A percentile compares a stretch with the other conserved stretches of the same genome.
These are phyloP conservation scores for Anthopleura xanthogrammica DNA, from an alignment of 92 coral and sea anemone genomes.

Conservation along the genomic window DNA sequence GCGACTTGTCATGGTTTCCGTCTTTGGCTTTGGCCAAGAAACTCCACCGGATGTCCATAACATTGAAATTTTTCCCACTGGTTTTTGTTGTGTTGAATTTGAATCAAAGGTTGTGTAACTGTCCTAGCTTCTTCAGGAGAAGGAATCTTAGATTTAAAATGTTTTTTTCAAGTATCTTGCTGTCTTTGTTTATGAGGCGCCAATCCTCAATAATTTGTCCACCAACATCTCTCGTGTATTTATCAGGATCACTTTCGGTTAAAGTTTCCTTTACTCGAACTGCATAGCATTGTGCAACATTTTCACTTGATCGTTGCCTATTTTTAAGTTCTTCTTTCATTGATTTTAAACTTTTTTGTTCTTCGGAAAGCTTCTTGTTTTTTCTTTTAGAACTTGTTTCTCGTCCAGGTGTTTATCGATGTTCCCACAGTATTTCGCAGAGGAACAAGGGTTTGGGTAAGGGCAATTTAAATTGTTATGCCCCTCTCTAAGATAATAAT, in stretches of 20 bases:
- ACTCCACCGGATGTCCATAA: background rate
- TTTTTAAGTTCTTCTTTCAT: constrained; percentile 23
- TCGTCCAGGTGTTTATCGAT: constrained; percentile 44
- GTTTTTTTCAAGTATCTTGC: constrained; percentile 25
- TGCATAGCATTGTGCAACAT: constrained; percentile 17
- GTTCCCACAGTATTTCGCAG: constrained; percentile 41
- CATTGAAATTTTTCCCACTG: background rate
- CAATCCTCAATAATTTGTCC: constrained; percentile 34
- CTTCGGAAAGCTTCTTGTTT: constrained; percentile 20
- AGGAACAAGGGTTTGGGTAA: constrained; percentile 37
- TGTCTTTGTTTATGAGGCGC: constrained; percentile 35
- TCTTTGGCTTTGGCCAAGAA: background rate
- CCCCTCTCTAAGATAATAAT: constrained; percentile 17
- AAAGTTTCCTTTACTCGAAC: background rate
- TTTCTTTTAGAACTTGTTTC: constrained; percentile 34
- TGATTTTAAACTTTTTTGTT: constrained; percentile 23
- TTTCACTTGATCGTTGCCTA: constrained; percentile 16
- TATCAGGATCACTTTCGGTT: constrained; percentile 33
- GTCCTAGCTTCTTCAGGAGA: background rate
- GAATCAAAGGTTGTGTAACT: background rate
- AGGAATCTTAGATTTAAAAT: too few relatives aligned
- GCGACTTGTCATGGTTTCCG: background rate
- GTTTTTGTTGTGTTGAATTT: background rate
- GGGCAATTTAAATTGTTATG: constrained; percentile 45
- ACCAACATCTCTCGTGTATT: constrained; percentile 29